A percentile compares a stretch with the other conserved stretches of the same genome.
Conservation (phyloP, 1,140 invertebrate species). For the Tyrophagus putrescentiae region DNA sequence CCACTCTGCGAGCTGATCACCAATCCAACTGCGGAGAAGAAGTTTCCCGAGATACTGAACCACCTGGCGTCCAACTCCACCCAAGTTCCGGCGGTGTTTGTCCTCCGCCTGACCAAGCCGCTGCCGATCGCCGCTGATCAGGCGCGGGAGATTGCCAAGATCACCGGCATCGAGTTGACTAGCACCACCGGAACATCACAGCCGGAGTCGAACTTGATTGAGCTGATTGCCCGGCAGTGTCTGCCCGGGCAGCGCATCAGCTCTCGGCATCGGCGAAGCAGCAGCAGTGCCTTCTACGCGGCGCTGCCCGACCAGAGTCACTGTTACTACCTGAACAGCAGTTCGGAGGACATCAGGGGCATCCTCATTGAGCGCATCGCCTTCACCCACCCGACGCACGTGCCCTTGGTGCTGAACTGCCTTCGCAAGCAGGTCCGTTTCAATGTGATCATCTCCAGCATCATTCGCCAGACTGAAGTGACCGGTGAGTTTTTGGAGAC, state of each 20-base stretch:
- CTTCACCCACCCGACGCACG: slow-evolving; percentile 81
- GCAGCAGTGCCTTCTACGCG: slow-evolving; percentile 25
- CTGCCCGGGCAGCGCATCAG: not conserved
- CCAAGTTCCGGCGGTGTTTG: slow-evolving; percentile 74
- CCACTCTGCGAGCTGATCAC: slow-evolving; percentile 54
- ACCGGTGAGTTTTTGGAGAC: slow-evolving; percentile 41
- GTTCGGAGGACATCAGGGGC: slow-evolving; percentile 50
- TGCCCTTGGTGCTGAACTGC: slow-evolving; percentile 66
- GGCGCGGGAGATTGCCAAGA: slow-evolving; percentile 50
- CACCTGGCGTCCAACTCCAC: slow-evolving; percentile 67
- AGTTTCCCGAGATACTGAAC: slow-evolving; percentile 56
- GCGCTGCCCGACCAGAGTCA: slow-evolving; percentile 83
- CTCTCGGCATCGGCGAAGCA: not conserved
- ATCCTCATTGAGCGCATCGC: slow-evolving; percentile 65
- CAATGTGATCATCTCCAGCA: slow-evolving; percentile 70
- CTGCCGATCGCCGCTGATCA: slow-evolving; percentile 64
- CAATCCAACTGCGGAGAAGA: slow-evolving; percentile 54
- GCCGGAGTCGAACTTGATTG: slow-evolving; percentile 4
- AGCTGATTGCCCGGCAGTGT: slow-evolving; percentile 18
- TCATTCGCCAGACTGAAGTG: slow-evolving; percentile 55
- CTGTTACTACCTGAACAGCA: slow-evolving; percentile 73
- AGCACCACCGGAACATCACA: not conserved
- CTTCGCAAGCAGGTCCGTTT: slow-evolving; percentile 80
- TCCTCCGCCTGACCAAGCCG: slow-evolving; percentile 65
- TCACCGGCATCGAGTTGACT: slow-evolving; percentile 38